These are phyloP conservation scores for Mamestra configurata DNA, from an alignment of 1,140 invertebrate species.

Conservation along the genomic window DNA sequence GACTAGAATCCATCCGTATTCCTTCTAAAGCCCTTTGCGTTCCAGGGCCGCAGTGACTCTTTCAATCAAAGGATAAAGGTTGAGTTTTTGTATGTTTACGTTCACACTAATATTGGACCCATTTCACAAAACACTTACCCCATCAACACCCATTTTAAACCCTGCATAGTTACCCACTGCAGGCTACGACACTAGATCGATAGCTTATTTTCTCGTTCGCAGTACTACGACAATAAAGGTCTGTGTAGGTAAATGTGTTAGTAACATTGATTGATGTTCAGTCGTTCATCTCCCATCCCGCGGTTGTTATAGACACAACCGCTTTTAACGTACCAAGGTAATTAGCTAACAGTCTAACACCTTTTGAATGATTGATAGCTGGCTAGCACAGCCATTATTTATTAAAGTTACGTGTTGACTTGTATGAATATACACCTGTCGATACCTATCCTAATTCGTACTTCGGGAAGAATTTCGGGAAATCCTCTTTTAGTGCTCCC, in stretches of 20 bases:
- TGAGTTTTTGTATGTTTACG: too few relatives aligned
- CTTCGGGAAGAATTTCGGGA: too few relatives aligned
- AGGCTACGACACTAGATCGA: slow-evolving; percentile 38
- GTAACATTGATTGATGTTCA: slow-evolving; percentile 60
- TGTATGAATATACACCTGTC: slow-evolving; percentile 45
- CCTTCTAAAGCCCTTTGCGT: too few relatives aligned
- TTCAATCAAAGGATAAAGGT: too few relatives aligned
- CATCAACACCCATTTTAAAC: slow-evolving; percentile 15
- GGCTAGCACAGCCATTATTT: slow-evolving; percentile 31
- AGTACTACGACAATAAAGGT: slow-evolving; percentile 41
- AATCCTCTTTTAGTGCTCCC: too few relatives aligned
- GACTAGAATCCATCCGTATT: too few relatives aligned
- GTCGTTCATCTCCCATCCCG: slow-evolving; percentile 55
- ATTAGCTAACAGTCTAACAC: slow-evolving; percentile 61
- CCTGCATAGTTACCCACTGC: slow-evolving; percentile 20
- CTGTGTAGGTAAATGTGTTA: slow-evolving; percentile 45
- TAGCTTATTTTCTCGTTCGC: slow-evolving; percentile 42
- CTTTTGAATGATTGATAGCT: slow-evolving; percentile 57
- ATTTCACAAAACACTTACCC: slow-evolving; percentile 10
- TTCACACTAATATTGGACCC: too few relatives aligned
- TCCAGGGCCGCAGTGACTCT: too few relatives aligned
- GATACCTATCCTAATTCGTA: slow-evolving; percentile 11
- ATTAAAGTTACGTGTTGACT: slow-evolving; percentile 34
- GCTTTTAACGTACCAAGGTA: slow-evolving; percentile 58
- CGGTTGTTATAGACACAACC: slow-evolving; percentile 52